Base-by-base conservation (phyloP, 2,113 vertebrate genomes). In the Ictalurus punctatus region DNA sequence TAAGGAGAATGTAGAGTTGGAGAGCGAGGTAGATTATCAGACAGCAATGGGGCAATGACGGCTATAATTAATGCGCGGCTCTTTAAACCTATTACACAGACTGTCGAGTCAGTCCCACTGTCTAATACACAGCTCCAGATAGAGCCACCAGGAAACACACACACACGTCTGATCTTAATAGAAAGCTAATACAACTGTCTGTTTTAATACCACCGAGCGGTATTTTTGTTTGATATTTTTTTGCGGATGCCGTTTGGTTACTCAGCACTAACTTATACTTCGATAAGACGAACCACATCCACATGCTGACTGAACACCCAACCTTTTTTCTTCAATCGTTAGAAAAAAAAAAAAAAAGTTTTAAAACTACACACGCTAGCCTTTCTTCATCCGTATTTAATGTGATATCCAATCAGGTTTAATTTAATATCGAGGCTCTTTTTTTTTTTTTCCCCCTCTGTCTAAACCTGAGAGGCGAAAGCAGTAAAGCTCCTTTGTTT, bases 31-130 rank as follows among this genome's bases (percentile, higher is more conserved):
- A 93, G 93, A 95, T 95, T 94, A 96, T 94, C 86, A n/a, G 90
- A 92, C 67, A 80, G 92, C 89, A 92, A 92, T 91, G 92, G 91
- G 86, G 88, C 78, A 16, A 83, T 90, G 76, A 90, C 91, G 85
- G 89, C 90, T 94, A 94, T 95, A 95, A 96, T 96, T 95, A 95
- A 95, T 95, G 93, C 89, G 92, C 92, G 90, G 92, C 90, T 92
- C 93, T 93, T 93, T 95, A 93, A 95, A 94, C 91, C 92, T 92
- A 91, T 95, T 95, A 95, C 95, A 95, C 90, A 93, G 40, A 89
- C 91, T 92, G 37, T 92, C 10, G 90, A 87, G 90, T 90, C 76
- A 87, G 80, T 88, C 86, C 86, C 3, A 44, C 90, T 90, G 93
- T 94, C 94, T 92, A 94, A 95, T 94, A 71, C 44, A 69, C 83